Evolutionary conservation across 2,888 invertebrate species (phyloP), one percentile per base, ranked within the genome.

Genomic region (Cremastinae sp.): DNA sequence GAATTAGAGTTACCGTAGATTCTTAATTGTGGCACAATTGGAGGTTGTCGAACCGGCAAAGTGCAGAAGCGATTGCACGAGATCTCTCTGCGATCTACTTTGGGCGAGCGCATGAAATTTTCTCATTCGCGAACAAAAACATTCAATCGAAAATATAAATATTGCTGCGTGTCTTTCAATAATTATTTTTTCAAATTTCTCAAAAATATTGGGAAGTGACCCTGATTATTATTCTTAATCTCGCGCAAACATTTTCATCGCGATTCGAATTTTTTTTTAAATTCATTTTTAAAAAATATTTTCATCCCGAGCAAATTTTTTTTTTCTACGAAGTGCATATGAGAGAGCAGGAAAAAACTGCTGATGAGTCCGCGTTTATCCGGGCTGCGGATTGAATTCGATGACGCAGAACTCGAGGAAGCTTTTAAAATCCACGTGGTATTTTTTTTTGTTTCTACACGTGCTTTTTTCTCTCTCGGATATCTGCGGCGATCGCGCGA

Each of bases 11-110:
- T 47, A 75, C 66, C 71, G 71, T 75, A 41, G 61, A 68, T 71
- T 74, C 74, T 78, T 78, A 78, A 78, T 78, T 78, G 74, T 68
- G 71, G 51, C 78, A 75, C 74, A 62, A 76, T 73, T 74, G 64
- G 70, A 72, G 78, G 70, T 78, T 74, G 74, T 66, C 68, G 78
- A 78, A 78, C 78, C 58, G 59, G 43, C 70, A 53, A 65, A 69
- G 77, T 70, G 74, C 70, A 70, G 71, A 66, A 47, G 74, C 77
- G 70, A 65, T 73, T 51, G 59, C 65, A 69, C 58, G 69, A 73
- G 47, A 28, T 28, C 28, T 28, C 28, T 28, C 65, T 56, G 74
- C 74, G 74, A 70, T 74, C 59, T 41, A 61, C 65, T 51, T 62
- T 74, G 70, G 65, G 69, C 61, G 49, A 36, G 18, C 41, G 59